Evolutionary conservation across 2,888 invertebrate genomes (phyloP).

Genomic region (Abrostola triplasia): DNA sequence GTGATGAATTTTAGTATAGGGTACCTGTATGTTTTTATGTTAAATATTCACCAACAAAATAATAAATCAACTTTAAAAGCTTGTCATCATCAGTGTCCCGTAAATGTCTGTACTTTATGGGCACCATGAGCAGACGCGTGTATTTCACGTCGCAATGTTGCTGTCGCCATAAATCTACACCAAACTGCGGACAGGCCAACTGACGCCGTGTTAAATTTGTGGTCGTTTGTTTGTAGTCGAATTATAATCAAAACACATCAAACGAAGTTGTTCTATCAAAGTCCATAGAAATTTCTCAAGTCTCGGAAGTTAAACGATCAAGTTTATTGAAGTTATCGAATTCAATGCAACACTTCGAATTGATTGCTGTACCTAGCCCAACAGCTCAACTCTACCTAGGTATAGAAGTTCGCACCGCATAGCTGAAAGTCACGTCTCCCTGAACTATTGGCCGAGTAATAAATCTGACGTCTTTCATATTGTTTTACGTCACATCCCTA

Average conservation of each 20-base stretch:
- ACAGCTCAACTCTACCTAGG: slow-evolving; percentile 36
- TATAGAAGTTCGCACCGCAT: slow-evolving; percentile 56
- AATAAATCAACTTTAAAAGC: slow-evolving; percentile 35
- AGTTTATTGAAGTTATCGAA: slow-evolving; percentile 62
- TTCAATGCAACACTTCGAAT: slow-evolving; percentile 57
- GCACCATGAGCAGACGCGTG: slow-evolving; percentile 55
- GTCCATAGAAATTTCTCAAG: slow-evolving; percentile 36
- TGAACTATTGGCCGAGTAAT: slow-evolving; percentile 62
- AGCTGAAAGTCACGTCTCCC: slow-evolving; percentile 57
- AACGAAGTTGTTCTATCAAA: slow-evolving; percentile 11
- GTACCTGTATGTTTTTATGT: too few relatives aligned
- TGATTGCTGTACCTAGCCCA: slow-evolving; percentile 36
- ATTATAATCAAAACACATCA: slow-evolving; percentile 10
- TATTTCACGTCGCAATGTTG: slow-evolving; percentile 53
- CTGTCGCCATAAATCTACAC: slow-evolving; percentile 70
- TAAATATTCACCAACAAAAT: background rate
- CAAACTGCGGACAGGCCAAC: slow-evolving; percentile 60
- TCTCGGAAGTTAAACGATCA: slow-evolving; percentile 58
- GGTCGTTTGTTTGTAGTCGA: slow-evolving; percentile 49
- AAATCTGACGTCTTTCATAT: slow-evolving; percentile 58
- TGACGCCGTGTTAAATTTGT: slow-evolving; percentile 59
- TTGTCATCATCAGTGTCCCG: slow-evolving; percentile 69
- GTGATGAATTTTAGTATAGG: too few relatives aligned
- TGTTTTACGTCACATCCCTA: slow-evolving; percentile 54
- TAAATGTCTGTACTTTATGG: slow-evolving; percentile 69